Percentiles rank a stretch among this genome's conserved stretches.
phyloP scores from a whole-genome alignment of 2,888 invertebrate genomes.

The Epinotia brunnichana region DNA sequence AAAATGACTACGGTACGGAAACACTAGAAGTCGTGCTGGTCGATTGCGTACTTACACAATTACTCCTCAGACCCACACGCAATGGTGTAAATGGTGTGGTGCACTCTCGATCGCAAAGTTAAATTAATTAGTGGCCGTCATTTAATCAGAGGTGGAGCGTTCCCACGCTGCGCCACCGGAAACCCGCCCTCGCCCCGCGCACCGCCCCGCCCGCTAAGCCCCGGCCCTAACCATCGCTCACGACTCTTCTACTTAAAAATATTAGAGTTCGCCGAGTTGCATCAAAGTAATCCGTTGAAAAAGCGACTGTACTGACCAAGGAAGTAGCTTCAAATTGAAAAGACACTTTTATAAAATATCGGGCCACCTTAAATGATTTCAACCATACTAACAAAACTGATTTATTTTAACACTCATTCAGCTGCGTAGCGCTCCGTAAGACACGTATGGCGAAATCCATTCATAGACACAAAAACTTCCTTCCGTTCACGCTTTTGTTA shows the following conservation, averaged over 20 bases:
- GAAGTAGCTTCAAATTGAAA: neutral
- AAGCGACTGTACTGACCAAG: neutral
- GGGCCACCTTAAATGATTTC: conserved; percentile 28
- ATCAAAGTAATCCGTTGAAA: neutral
- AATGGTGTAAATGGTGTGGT: neutral
- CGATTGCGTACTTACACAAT: too few species aligned
- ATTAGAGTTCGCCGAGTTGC: neutral
- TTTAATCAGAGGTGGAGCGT: conserved; percentile 79
- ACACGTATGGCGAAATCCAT: conserved; percentile 77
- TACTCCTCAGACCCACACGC: neutral
- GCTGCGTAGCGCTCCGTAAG: conserved; percentile 69
- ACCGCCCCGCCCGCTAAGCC: conserved; percentile 70
- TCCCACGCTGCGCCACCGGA: conserved; percentile 81
- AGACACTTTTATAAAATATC: neutral
- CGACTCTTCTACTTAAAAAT: conserved; percentile 64
- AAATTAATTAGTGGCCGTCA: conserved; percentile 81
- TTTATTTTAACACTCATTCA: conserved; percentile 60
- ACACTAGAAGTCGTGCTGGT: too few species aligned
- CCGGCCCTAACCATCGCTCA: conserved; percentile 74
- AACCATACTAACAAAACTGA: conserved; percentile 61
- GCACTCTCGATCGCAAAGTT: conserved; percentile 60
- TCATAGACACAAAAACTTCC: conserved; percentile 70
- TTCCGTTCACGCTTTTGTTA: conserved; percentile 56
- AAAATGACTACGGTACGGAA: too few species aligned
- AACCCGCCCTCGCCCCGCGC: conserved; percentile 62